Conservation (phyloP, 1,140 invertebrate species). For the Nephila pilipes region DNA sequence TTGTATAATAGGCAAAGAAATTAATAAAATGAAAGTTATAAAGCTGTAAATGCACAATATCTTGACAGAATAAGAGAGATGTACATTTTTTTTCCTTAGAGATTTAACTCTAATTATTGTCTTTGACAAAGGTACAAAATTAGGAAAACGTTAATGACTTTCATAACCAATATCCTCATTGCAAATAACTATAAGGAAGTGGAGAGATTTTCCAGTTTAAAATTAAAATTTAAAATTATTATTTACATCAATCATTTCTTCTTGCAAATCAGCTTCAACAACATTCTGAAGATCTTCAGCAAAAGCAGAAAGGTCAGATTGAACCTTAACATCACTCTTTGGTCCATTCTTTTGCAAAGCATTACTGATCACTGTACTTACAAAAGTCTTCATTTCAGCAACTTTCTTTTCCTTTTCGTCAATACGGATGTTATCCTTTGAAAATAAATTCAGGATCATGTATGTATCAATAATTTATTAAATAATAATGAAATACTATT, state of each 20-base stretch:
- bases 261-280: conserved; percentile 24
- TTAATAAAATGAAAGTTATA: no score
- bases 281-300: conserved; percentile 46
- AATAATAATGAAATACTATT: no score
- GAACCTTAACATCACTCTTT: conserved; percentile 59
- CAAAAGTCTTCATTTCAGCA: conserved; percentile 46
- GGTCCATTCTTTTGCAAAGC: conserved; percentile 38
- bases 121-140: not conserved
- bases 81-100: no score
- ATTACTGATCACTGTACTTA: conserved; percentile 40
- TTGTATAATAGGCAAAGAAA: no score
- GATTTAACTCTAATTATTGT: no score
- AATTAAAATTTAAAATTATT: not conserved
- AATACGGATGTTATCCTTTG: conserved; percentile 40
- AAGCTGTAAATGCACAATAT: no score
- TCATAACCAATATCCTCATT: not conserved
- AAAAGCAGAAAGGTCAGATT: conserved; percentile 45
- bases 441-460: no score
- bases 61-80: no score
- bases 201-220: not conserved
- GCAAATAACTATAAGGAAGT: not conserved
- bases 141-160: not conserved
- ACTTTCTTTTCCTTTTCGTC: conserved; percentile 48
- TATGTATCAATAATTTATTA: no score
- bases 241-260: conserved; percentile 34